Percentiles rank a stretch among this genome's conserved stretches.
These are phyloP conservation scores for Drosophila pachea DNA, from an alignment of 1,140 invertebrate genomes.

Conservation along the genomic window DNA sequence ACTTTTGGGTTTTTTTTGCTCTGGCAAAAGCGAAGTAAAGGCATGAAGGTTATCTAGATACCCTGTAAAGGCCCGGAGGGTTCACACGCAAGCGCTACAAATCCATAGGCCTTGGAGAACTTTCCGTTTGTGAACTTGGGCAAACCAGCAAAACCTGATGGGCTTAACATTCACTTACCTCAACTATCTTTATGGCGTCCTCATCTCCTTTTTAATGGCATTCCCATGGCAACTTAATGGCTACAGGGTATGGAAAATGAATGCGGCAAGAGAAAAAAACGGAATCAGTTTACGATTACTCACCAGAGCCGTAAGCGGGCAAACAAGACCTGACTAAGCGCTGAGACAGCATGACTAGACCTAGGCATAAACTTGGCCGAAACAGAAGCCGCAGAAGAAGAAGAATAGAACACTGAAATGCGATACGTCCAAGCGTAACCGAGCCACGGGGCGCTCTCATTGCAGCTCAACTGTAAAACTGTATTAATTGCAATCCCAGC, in stretches of 20 bases:
- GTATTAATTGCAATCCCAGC: constrained; percentile 58
- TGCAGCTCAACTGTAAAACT: constrained; percentile 61
- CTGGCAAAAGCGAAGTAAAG: not conserved
- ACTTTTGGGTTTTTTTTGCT: constrained; percentile 12
- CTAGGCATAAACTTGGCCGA: constrained; percentile 20
- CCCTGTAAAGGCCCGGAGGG: not conserved
- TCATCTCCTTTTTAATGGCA: no score
- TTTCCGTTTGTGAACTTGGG: no score
- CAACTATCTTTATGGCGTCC: no score
- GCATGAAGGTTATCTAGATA: not conserved
- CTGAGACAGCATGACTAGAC: constrained; percentile 33
- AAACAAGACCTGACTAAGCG: constrained; percentile 61
- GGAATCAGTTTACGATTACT: constrained; percentile 63
- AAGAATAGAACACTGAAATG: constrained; percentile 22
- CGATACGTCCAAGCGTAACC: constrained; percentile 30
- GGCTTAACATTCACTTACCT: no score
- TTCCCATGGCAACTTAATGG: not conserved
- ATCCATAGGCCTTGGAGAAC: no score
- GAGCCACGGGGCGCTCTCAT: constrained; percentile 17
- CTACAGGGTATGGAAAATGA: constrained; percentile 7
- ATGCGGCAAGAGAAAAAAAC: constrained; percentile 1
- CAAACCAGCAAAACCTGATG: no score
- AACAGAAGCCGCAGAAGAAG: constrained; percentile 1
- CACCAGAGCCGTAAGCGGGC: constrained; percentile 33
- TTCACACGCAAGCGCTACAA: no score